Conservation (phyloP, 2,888 invertebrate genomes). For the Dorcus hopei region DNA sequence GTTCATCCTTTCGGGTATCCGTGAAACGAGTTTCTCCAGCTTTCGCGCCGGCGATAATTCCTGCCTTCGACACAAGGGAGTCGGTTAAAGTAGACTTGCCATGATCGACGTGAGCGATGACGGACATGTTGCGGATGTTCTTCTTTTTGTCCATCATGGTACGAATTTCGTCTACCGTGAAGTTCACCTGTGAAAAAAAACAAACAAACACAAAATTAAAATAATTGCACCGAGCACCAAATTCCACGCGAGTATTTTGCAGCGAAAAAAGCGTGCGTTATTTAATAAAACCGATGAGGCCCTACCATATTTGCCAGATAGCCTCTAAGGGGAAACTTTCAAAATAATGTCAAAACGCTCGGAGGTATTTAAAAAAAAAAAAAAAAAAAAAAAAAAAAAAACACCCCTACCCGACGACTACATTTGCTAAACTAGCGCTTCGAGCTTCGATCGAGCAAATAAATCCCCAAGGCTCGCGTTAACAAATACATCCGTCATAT, state of each 20-base stretch:
- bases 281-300: slow-evolving; percentile 2
- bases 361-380: background rate
- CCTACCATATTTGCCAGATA: slow-evolving; percentile 15
- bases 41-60: slow-evolving; percentile 98
- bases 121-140: slow-evolving; percentile 99
- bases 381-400: background rate
- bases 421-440: background rate
- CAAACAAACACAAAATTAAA: slow-evolving; percentile 19
- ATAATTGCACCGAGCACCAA: background rate
- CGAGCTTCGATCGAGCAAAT: background rate
- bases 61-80: slow-evolving; percentile 98
- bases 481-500: slow-evolving; percentile 24
- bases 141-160: slow-evolving; percentile 99
- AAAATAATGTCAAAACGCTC: background rate
- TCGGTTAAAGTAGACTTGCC: slow-evolving; percentile 99
- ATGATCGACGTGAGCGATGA: slow-evolving; percentile 99
- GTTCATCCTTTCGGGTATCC: slow-evolving; percentile 99
- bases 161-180: slow-evolving; percentile 99
- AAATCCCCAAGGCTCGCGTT: slow-evolving; percentile 1
- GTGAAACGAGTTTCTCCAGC: slow-evolving; percentile 99
- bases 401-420: background rate
- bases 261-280: background rate
- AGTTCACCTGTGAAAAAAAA: slow-evolving; percentile 86
- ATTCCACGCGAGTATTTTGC: background rate
- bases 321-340: background rate